Percentiles rank a stretch among this genome's conserved stretches.
Conservation (phyloP, 2,113 vertebrate species). For the Egretta garzetta region DNA sequence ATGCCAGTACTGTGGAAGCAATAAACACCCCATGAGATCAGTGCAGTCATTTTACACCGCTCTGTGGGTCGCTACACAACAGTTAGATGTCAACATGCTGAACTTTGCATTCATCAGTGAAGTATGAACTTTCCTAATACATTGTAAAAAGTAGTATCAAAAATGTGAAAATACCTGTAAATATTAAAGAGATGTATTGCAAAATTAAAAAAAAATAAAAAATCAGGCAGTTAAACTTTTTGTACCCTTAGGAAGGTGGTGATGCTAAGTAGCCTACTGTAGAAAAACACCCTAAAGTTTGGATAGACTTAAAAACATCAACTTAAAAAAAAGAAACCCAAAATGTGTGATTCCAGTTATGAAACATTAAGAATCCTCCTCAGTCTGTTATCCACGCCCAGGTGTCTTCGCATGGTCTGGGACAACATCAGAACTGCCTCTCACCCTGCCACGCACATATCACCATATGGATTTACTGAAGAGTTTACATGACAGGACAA, state of each 20-base stretch:
- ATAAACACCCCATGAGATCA: background rate
- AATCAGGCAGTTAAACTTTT: background rate
- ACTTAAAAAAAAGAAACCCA: background rate
- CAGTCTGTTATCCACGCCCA: background rate
- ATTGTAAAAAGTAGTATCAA: background rate
- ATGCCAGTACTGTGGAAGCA: background rate
- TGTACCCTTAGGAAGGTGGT: background rate
- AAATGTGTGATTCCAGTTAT: background rate
- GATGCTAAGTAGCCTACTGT: background rate
- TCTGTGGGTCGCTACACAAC: background rate
- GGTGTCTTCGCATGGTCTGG: background rate
- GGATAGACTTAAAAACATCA: background rate
- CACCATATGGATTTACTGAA: background rate
- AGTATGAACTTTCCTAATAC: background rate
- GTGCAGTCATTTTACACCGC: background rate
- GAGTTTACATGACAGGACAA: background rate
- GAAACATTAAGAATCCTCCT: background rate
- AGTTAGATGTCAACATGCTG: background rate
- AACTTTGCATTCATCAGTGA: background rate
- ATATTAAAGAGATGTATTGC: background rate
- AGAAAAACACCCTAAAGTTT: background rate
- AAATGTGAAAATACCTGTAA: background rate
- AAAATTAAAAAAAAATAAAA: background rate
- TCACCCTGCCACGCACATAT: fast-evolving
- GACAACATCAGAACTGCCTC: background rate